Percentiles rank a stretch among this genome's conserved stretches.
Conservation (phyloP, 2,888 invertebrate species). For the Arctia plantaginis region DNA sequence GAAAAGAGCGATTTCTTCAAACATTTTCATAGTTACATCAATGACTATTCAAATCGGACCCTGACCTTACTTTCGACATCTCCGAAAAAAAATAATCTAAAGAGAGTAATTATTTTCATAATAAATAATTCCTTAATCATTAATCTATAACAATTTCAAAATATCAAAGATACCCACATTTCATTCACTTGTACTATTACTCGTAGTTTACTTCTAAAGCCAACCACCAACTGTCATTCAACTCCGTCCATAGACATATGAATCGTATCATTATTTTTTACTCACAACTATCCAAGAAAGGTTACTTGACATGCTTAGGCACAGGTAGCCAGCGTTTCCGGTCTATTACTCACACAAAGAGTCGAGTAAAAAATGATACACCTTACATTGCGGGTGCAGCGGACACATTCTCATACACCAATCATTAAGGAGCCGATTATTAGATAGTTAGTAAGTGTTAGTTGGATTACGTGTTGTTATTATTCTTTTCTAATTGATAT, state of each 20-base stretch:
- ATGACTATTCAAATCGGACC: neutral
- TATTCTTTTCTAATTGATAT: neutral
- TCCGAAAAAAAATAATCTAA: no score
- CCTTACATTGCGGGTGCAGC: slow-evolving; percentile 13
- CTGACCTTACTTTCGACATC: no score
- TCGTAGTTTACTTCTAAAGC: neutral
- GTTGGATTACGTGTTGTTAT: neutral
- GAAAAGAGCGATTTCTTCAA: neutral
- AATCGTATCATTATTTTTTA: slow-evolving; percentile 36
- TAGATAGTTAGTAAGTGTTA: neutral
- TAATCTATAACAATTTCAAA: neutral
- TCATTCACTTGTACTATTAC: neutral
- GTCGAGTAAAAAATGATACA: slow-evolving; percentile 21
- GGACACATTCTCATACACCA: neutral
- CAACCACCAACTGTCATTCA: slow-evolving; percentile 28
- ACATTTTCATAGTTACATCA: neutral
- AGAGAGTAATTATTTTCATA: neutral
- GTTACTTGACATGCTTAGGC: slow-evolving; percentile 52
- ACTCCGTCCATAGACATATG: slow-evolving; percentile 32
- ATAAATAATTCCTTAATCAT: neutral
- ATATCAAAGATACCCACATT: neutral
- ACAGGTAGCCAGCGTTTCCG: slow-evolving; percentile 64
- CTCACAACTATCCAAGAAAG: slow-evolving; percentile 30
- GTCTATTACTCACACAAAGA: slow-evolving; percentile 53
- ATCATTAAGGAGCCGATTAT: neutral